These are phyloP conservation scores for Thinocorus orbignyianus DNA, from an alignment of 2,113 vertebrate genomes.

Conservation along the genomic window DNA sequence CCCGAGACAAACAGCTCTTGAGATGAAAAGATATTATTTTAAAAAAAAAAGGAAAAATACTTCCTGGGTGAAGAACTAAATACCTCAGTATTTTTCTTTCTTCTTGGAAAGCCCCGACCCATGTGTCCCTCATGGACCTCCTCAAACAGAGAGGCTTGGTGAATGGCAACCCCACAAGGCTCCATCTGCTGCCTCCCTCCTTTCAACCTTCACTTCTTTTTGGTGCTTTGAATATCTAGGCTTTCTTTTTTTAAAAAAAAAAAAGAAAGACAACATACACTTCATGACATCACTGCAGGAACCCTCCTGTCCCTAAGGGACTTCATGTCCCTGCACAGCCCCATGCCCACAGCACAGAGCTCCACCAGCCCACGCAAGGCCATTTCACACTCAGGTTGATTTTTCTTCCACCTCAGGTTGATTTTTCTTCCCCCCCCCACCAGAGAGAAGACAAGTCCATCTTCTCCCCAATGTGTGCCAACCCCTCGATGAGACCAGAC, in stretches of 20 bases:
- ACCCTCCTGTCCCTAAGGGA: not conserved
- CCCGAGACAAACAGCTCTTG: not conserved
- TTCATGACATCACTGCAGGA: not conserved
- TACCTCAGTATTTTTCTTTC: not conserved
- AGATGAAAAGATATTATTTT: not conserved
- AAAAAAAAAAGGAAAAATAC: not conserved
- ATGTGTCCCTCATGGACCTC: accelerated
- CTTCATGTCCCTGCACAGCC: not conserved
- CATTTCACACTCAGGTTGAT: not conserved
- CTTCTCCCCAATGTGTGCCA: accelerated
- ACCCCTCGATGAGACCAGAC: accelerated
- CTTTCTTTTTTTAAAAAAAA: no score
- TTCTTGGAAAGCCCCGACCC: not conserved
- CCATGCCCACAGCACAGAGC: not conserved
- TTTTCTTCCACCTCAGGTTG: not conserved
- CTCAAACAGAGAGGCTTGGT: accelerated
- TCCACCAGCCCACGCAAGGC: accelerated
- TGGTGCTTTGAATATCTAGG: not conserved
- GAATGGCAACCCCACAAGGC: not conserved
- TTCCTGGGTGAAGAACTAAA: not conserved
- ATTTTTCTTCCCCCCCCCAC: not conserved
- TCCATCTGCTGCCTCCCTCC: not conserved
- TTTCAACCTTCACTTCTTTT: not conserved
- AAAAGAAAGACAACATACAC: not conserved
- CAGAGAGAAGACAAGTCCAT: not conserved